Evolutionary conservation across 2,888 invertebrate genomes (phyloP).

Genomic region (Synanthedon andrenaeformis): DNA sequence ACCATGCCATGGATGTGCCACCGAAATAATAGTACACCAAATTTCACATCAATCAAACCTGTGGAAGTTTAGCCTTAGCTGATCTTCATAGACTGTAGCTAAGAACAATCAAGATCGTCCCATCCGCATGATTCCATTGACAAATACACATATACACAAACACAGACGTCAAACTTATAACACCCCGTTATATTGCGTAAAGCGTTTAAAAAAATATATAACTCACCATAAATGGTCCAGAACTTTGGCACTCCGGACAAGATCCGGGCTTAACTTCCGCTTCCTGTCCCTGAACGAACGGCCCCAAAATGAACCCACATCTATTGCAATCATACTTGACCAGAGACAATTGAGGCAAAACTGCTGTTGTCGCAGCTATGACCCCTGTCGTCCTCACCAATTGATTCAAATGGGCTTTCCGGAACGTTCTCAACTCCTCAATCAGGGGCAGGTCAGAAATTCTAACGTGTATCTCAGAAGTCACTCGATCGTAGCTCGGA

Average conservation of each 20-base stretch:
- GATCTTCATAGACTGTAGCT: too few species aligned
- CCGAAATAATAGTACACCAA: too few species aligned
- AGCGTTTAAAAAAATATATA: too few species aligned
- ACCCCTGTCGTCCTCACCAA: constrained; percentile 90
- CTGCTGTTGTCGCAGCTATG: constrained; percentile 94
- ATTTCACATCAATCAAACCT: too few species aligned
- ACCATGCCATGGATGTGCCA: too few species aligned
- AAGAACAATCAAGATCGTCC: too few species aligned
- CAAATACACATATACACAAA: too few species aligned
- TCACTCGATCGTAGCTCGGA: constrained; percentile 95
- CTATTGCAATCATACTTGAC: constrained; percentile 98
- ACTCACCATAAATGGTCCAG: constrained; percentile 90
- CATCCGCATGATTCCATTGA: too few species aligned
- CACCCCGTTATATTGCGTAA: too few species aligned
- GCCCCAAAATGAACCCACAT: constrained; percentile 95
- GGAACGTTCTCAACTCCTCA: constrained; percentile 94
- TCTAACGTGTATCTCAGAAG: constrained; percentile 93
- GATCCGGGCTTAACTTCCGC: constrained; percentile 95
- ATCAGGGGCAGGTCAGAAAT: constrained; percentile 95
- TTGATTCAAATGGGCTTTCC: constrained; percentile 92
- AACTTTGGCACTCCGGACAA: constrained; percentile 98
- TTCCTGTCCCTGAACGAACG: constrained; percentile 94
- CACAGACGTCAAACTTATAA: too few species aligned
- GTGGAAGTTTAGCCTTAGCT: too few species aligned
- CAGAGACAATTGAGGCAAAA: constrained; percentile 93